Base-by-base conservation (phyloP, 2,797 vertebrate genomes). In the Coilia nasus region DNA sequence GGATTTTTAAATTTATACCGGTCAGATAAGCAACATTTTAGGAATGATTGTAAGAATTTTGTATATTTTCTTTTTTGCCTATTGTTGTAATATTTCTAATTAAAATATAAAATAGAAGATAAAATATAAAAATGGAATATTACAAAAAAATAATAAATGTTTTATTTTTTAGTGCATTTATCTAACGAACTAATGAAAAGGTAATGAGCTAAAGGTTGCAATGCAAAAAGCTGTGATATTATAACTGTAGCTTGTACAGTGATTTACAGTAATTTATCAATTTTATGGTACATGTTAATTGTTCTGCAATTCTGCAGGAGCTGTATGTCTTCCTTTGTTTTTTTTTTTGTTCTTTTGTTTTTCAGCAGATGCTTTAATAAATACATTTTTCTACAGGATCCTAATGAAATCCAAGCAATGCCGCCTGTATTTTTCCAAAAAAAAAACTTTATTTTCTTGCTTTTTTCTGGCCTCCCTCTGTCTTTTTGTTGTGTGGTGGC, bases 331-430 rank as follows among this genome's bases (percentile, higher is more conserved):
- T 81, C 88, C 64, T 87, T 85, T 85, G 91, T 92, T 86, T 89
- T 87, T 93, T 94, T 86, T 92, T 89, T 92, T 91, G 90, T 41
- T 46, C 91, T 92, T 92, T 86, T 89, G 89, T 93, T 94, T 85
- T 93, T 90, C 89, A 91, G 93, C 92, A 88, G 88, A 91, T 93
- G 94, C 94, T 95, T 95, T 94, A 95, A 96, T 96, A 95, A 95
- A 95, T 90, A 90, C 85, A 82, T 93, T 95, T 90, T 95, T 94
- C 89, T 94, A 94, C 85, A 46, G 88, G 90, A 90, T 86, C 90
- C 90, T 88, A 84, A 87, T 84, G 90, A 90, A 89, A 87, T 87
- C 87, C 90, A 86, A 89, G 84, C 92, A 67, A 84, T 92, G 90
- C 89, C 92, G 94, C 87, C 88, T 88, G 91, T 90, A 86, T 91